Conservation (phyloP, 1,140 invertebrate genomes). For the Drosophila parabipectinata region DNA sequence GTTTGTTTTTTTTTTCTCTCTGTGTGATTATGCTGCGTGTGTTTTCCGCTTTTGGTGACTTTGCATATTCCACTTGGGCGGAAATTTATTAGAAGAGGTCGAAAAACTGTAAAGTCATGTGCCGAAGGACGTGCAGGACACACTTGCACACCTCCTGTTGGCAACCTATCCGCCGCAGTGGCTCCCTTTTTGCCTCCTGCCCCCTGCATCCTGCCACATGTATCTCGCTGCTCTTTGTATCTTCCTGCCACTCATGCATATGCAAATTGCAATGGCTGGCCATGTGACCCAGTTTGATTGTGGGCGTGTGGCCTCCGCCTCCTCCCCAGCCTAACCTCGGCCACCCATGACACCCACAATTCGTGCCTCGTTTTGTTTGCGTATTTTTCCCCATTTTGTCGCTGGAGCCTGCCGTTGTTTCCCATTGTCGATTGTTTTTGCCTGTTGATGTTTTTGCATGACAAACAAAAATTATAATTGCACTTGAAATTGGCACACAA, state of each 20-base stretch:
- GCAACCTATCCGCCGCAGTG: constrained; percentile 4
- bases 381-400: constrained; percentile 56
- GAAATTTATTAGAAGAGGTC: constrained; percentile 76
- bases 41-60: constrained; percentile 55
- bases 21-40: constrained; percentile 34
- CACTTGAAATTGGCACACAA: constrained; percentile 72
- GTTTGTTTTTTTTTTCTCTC: constrained; percentile 1
- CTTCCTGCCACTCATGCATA: constrained; percentile 65
- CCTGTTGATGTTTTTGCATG: constrained; percentile 71
- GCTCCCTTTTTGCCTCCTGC: neutral
- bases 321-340: neutral
- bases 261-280: constrained; percentile 72
- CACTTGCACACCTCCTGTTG: constrained; percentile 36
- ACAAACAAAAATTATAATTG: constrained; percentile 81
- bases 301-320: constrained; percentile 45
- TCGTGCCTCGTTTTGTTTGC: constrained; percentile 52
- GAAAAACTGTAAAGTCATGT: constrained; percentile 72
- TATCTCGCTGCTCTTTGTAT: constrained; percentile 33
- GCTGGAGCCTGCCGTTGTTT: constrained; percentile 30
- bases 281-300: constrained; percentile 77
- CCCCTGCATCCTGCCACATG: neutral
- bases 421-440: constrained; percentile 60
- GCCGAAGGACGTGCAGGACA: constrained; percentile 46
- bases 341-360: constrained; percentile 21
- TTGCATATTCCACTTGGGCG: constrained; percentile 65